Percentiles rank a stretch among this genome's conserved stretches.
Evolutionary conservation across 2,888 invertebrate species (phyloP).

Genomic region (Epistrophella euchroma): DNA sequence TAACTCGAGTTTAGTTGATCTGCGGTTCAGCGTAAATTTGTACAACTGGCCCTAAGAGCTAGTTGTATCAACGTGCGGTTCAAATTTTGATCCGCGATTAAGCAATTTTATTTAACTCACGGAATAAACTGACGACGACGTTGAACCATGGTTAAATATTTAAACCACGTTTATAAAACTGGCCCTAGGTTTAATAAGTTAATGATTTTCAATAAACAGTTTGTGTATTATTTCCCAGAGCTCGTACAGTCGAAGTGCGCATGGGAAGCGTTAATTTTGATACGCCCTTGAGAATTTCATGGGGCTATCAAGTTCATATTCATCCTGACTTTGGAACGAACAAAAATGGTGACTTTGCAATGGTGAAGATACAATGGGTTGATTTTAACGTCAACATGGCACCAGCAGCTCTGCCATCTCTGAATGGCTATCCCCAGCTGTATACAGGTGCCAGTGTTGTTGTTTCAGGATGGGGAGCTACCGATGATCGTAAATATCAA

Average conservation of each 20-base stretch:
- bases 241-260: conserved; percentile 30
- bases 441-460: conserved; percentile 79
- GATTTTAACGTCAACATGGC: conserved; percentile 79
- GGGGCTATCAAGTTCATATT: conserved; percentile 57
- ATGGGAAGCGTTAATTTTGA: conserved; percentile 42
- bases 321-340: conserved; percentile 80
- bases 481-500: conserved; percentile 76
- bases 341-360: conserved; percentile 81
- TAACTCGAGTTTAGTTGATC: too few species aligned
- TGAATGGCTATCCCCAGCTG: conserved; percentile 66
- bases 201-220: background rate
- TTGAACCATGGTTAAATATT: too few species aligned
- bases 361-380: conserved; percentile 80
- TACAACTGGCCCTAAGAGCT: too few species aligned
- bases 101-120: too few species aligned
- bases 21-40: too few species aligned
- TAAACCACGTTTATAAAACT: too few species aligned
- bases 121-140: too few species aligned
- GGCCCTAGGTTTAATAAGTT: too few species aligned
- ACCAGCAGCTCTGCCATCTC: conserved; percentile 79
- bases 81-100: too few species aligned
- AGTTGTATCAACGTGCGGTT: too few species aligned
- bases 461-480: conserved; percentile 83
- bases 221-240: background rate
- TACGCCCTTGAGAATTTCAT: background rate